These are phyloP conservation scores for Tetranychus truncatus DNA, from an alignment of 2,888 invertebrate species.

Conservation along the genomic window DNA sequence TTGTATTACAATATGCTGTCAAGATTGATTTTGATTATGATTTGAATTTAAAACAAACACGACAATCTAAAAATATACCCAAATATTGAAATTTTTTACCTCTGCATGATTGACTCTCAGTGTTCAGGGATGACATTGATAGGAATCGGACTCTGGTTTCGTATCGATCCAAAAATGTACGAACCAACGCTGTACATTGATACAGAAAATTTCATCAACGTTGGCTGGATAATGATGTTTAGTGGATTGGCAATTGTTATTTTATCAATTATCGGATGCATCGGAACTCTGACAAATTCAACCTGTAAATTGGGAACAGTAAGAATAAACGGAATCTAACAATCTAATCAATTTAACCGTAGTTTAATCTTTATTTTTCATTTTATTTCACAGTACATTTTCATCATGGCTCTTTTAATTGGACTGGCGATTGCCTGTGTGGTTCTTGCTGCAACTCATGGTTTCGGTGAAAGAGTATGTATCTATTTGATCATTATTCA, in stretches of 20 bases:
- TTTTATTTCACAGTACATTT: slow-evolving; percentile 13
- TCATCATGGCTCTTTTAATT: slow-evolving; percentile 15
- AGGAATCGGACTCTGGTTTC: slow-evolving; percentile 22
- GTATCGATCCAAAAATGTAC: slow-evolving; percentile 23
- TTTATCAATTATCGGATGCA: slow-evolving; percentile 16
- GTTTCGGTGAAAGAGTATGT: slow-evolving; percentile 19
- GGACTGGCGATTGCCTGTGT: slow-evolving; percentile 19
- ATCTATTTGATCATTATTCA: not conserved
- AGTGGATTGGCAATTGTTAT: slow-evolving; percentile 19
- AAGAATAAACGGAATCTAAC: not conserved
- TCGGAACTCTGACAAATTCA: slow-evolving; percentile 10
- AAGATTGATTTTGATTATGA: too few relatives aligned
- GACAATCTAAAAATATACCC: too few relatives aligned
- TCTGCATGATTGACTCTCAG: not conserved
- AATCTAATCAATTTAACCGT: not conserved
- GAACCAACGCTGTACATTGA: slow-evolving; percentile 20
- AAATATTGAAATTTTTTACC: not conserved
- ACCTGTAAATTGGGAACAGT: not conserved
- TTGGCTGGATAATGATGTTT: slow-evolving; percentile 23
- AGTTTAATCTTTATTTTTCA: not conserved
- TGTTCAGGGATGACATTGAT: slow-evolving; percentile 18
- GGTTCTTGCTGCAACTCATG: slow-evolving; percentile 19
- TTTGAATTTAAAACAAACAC: too few relatives aligned
- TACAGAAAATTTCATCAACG: slow-evolving; percentile 21
- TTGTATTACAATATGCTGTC: too few relatives aligned